Conservation (phyloP, 2,888 invertebrate species). For the Choristoneura rosaceana region DNA sequence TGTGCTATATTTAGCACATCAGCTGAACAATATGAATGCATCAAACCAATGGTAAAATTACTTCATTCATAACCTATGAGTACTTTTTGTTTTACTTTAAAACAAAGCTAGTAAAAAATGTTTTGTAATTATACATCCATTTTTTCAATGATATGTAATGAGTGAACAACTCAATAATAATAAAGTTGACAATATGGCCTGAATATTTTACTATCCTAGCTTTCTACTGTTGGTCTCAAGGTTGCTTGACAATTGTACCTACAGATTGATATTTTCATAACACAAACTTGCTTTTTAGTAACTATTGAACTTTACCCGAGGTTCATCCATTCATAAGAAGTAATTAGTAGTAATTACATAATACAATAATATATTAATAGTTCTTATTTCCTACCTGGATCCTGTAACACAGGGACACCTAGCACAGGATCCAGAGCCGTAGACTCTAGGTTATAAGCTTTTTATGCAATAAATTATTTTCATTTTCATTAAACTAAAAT, state of each 20-base stretch:
- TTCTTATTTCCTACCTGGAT: too few relatives aligned
- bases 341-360: too few relatives aligned
- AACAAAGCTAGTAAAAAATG: background rate
- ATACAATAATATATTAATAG: too few relatives aligned
- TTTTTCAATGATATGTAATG: background rate
- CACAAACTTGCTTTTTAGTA: background rate
- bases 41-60: constrained; percentile 20
- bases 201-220: background rate
- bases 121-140: background rate
- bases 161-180: background rate
- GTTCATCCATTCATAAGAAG: too few relatives aligned
- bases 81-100: constrained; percentile 1
- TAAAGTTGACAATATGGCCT: background rate
- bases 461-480: too few relatives aligned
- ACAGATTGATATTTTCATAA: constrained; percentile 9
- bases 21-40: constrained; percentile 44
- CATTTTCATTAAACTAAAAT: background rate
- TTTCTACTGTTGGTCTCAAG: constrained; percentile 4
- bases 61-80: constrained; percentile 29
- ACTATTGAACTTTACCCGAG: background rate
- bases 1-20: constrained; percentile 45
- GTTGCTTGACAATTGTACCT: constrained; percentile 16
- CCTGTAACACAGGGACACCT: too few relatives aligned
- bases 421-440: too few relatives aligned
- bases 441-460: too few relatives aligned